Base-by-base conservation (phyloP, 1,140 invertebrate species). In the Drosophila dunni region DNA sequence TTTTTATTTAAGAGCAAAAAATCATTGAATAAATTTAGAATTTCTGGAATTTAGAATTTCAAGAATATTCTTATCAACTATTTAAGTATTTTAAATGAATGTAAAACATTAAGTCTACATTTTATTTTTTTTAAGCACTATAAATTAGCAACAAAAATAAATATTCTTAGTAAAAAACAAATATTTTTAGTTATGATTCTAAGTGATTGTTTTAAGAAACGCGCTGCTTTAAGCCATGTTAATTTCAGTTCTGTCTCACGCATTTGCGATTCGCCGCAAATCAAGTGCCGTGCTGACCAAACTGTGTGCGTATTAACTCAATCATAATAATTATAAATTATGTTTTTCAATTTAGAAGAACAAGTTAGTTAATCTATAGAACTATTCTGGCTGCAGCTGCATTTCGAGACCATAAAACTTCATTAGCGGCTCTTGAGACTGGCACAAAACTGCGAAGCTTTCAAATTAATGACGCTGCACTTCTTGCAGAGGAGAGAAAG, bases 341-440 rank as follows among this genome's bases (percentile, higher is more conserved):
- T 68, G 56, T 45, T 61, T 68, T 56, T 73, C 64, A 73, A 73
- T 73, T 61, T 54, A 54, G 13, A 10, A 17, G 38, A 67, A 73
- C 70, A 67, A 73, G 17, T 63, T 72, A 24, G 24, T 40, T 50
- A 74, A 69, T 69, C 42, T 33, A 34, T 45, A 51, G 11, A 29
- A 38, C 24, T 15, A n/a, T 17, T 40, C 40, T 7, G 29, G 46
- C 13, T 29, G 24, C 82, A 84, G 81, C 77, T 83, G 80, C 81
- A 63, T 61, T 71, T 46, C 79, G 75, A 85, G 50, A 71, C 62
- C 83, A 86, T 86, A 86, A 86, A 86, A 86, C 84, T 88, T 86
- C 83, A 86, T 86, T 86, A 86, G 81, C 78, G 66, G 67, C 61
- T 69, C 40, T 62, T 38, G 65, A 24, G 33, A 33, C 54, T 57